Conservation (phyloP, 2,113 vertebrate species). For the Ceratotherium simum region DNA sequence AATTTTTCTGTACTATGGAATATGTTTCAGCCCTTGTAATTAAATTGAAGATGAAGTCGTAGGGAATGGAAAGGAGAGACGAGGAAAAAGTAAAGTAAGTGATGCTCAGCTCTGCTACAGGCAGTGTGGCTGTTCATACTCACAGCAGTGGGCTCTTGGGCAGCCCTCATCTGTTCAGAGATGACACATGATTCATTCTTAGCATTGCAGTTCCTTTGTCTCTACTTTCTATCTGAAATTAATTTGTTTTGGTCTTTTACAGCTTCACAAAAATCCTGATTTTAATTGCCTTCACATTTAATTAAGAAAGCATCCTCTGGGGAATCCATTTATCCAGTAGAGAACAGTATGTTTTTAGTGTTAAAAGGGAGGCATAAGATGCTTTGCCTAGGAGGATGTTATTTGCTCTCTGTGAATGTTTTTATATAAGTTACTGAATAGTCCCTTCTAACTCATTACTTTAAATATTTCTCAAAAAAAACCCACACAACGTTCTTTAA, state of each 20-base stretch:
- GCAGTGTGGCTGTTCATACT: accelerated
- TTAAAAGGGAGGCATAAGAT: background rate
- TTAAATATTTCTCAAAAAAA: conserved; percentile 32
- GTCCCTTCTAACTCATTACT: background rate
- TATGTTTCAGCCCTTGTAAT: background rate
- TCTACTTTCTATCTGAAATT: background rate
- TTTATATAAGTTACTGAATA: background rate
- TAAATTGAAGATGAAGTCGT: background rate
- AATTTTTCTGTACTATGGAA: background rate
- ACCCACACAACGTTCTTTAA: background rate
- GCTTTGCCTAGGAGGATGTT: background rate
- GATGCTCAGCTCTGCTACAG: accelerated
- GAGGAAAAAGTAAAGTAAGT: background rate
- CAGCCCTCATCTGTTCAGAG: background rate
- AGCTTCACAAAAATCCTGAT: conserved; percentile 21
- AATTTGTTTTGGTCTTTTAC: background rate
- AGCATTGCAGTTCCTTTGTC: background rate
- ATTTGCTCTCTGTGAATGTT: conserved; percentile 19
- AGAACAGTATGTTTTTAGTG: background rate
- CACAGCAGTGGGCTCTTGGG: accelerated
- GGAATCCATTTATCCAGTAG: background rate
- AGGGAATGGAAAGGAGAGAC: background rate
- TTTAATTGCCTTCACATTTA: conserved; percentile 56
- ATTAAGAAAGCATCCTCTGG: conserved; percentile 10
- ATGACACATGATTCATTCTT: background rate